Conservation (phyloP, 2,113 vertebrate genomes). For the Archilochus colubris region DNA sequence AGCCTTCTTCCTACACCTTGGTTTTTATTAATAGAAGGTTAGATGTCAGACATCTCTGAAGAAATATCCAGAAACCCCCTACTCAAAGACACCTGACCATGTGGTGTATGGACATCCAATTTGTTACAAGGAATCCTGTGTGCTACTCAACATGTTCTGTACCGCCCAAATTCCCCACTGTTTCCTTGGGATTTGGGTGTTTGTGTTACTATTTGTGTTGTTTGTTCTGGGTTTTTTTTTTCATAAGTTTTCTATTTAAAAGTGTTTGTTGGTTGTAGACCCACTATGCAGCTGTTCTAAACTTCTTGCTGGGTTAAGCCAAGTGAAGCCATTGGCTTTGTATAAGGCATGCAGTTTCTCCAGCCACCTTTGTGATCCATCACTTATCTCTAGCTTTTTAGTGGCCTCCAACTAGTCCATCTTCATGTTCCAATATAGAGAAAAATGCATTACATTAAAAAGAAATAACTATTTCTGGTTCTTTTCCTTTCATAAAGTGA, state of each 20-base stretch:
- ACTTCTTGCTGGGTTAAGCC: background rate
- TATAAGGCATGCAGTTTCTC: background rate
- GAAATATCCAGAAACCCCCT: background rate
- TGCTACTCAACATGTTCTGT: background rate
- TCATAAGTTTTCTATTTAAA: background rate
- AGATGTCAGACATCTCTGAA: background rate
- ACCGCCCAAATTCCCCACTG: background rate
- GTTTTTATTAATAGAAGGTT: background rate
- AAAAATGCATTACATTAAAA: background rate
- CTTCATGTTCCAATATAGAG: background rate
- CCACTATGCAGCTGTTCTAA: background rate
- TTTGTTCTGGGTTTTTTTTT: background rate
- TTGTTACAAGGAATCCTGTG: background rate
- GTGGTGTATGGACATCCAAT: accelerated
- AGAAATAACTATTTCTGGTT: background rate
- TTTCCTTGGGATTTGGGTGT: background rate
- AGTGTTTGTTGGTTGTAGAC: background rate
- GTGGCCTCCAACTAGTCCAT: background rate
- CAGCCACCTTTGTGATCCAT: background rate
- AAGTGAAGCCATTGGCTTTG: background rate
- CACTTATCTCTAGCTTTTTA: background rate
- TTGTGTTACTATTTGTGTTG: background rate
- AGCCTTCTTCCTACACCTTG: background rate
- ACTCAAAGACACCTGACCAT: background rate
- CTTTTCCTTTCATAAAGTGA: background rate